Percentiles rank a stretch among this genome's conserved stretches.
Evolutionary conservation across 2,113 vertebrate species (phyloP).

Genomic region (Piaya cayana): DNA sequence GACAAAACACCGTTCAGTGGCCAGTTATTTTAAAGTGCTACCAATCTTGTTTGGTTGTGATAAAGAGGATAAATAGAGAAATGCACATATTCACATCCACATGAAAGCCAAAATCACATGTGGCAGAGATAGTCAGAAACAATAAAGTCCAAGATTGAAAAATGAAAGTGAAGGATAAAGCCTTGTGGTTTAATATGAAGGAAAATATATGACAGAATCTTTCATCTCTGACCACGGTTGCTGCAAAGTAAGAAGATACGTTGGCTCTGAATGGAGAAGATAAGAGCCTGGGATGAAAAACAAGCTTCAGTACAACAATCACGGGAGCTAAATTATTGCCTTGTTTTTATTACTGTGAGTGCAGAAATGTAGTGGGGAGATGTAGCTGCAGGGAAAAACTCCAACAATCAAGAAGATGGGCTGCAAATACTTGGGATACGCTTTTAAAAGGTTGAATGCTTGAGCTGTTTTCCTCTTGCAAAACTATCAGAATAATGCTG

Average conservation of each 20-base stretch:
- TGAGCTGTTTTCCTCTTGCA: not conserved
- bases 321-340: conserved; percentile 52
- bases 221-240: conserved; percentile 72
- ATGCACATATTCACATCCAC: conserved; percentile 33
- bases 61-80: conserved; percentile 70
- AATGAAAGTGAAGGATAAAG: conserved; percentile 66
- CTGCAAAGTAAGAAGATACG: conserved; percentile 67
- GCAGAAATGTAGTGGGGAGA: not conserved
- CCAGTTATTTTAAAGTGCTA: conserved; percentile 67
- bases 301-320: conserved; percentile 19
- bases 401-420: not conserved
- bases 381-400: not conserved
- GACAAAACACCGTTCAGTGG: conserved; percentile 52
- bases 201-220: conserved; percentile 72
- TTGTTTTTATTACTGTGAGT: conserved; percentile 44
- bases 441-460: not conserved
- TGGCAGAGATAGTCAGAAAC: conserved; percentile 72
- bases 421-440: not conserved
- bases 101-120: conserved; percentile 59
- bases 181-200: conserved; percentile 63
- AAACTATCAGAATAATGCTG: not conserved
- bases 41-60: conserved; percentile 61
- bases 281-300: conserved; percentile 69
- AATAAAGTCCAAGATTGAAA: conserved; percentile 66
- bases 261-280: conserved; percentile 68